Evolutionary conservation across 2,113 vertebrate genomes (phyloP).

Genomic region (Erinaceus europaeus): DNA sequence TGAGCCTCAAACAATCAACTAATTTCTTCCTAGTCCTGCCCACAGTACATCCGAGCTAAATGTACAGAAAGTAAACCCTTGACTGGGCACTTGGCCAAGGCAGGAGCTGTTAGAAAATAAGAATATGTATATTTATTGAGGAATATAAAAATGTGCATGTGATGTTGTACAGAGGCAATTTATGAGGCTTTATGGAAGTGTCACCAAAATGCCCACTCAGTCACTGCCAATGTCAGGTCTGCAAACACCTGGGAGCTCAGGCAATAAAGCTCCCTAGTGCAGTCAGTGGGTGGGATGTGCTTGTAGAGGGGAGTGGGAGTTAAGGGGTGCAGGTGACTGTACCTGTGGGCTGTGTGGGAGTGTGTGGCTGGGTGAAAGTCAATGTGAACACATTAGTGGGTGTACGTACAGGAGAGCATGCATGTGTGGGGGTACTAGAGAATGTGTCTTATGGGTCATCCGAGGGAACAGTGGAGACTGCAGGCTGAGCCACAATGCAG

Average conservation of each 20-base stretch:
- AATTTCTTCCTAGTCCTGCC: background rate
- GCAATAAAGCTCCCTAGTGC: conserved; percentile 26
- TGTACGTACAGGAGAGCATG: rapidly evolving
- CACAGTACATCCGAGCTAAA: background rate
- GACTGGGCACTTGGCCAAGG: conserved; percentile 50
- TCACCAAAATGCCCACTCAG: conserved; percentile 60
- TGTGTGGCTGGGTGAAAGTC: background rate
- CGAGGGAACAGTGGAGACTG: background rate
- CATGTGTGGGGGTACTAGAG: background rate
- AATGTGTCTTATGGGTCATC: background rate
- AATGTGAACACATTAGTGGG: rapidly evolving
- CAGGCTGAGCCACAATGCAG: background rate
- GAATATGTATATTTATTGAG: conserved; percentile 65
- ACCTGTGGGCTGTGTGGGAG: background rate
- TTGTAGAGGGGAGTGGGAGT: background rate
- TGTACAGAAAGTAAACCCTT: background rate
- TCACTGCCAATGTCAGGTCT: conserved; percentile 44
- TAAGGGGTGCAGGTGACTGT: background rate
- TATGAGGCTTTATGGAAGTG: conserved; percentile 66
- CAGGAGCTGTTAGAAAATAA: conserved; percentile 56
- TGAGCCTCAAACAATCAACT: background rate
- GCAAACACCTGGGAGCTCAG: conserved; percentile 15
- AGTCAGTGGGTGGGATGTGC: rapidly evolving
- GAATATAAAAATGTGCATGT: conserved; percentile 65
- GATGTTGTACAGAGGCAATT: conserved; percentile 21